These are phyloP conservation scores for Cherax destructor DNA, from an alignment of 1,140 invertebrate species.

Conservation along the genomic window DNA sequence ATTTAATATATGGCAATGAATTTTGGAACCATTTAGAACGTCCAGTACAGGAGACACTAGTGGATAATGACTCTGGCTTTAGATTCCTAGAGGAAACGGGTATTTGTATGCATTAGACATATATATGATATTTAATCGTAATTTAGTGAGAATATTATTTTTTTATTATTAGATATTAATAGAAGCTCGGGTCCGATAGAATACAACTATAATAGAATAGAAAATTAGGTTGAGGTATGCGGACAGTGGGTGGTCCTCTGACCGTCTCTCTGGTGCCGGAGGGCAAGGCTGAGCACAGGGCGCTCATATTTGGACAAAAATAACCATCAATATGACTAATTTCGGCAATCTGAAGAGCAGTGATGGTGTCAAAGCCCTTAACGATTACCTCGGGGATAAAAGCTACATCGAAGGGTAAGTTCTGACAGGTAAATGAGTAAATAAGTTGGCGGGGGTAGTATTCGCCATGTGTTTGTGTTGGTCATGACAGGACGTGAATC, in stretches of 20 bases:
- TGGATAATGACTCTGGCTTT: not conserved
- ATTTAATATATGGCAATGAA: too few species aligned
- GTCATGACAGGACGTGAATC: too few species aligned
- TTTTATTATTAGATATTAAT: not conserved
- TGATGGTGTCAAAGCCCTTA: slow-evolving; percentile 44
- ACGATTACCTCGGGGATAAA: slow-evolving; percentile 50
- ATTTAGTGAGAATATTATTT: too few species aligned
- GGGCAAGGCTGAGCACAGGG: not conserved
- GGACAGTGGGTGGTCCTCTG: not conserved
- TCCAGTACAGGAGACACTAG: not conserved
- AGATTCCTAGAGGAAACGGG: not conserved
- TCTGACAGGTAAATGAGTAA: not conserved
- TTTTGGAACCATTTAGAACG: not conserved
- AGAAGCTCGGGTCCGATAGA: not conserved
- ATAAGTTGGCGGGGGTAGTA: not conserved
- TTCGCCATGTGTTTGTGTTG: not conserved
- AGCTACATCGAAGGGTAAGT: slow-evolving; percentile 63
- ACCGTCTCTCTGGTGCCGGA: not conserved
- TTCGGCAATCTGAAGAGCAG: slow-evolving; percentile 50
- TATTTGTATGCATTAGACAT: too few species aligned
- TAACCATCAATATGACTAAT: slow-evolving; percentile 39
- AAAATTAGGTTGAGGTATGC: not conserved
- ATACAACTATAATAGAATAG: not conserved
- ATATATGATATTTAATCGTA: not conserved
- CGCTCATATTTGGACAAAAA: not conserved